Base-by-base conservation (phyloP, 2,797 vertebrate species). In the Hippopotamyrus pictus region DNA sequence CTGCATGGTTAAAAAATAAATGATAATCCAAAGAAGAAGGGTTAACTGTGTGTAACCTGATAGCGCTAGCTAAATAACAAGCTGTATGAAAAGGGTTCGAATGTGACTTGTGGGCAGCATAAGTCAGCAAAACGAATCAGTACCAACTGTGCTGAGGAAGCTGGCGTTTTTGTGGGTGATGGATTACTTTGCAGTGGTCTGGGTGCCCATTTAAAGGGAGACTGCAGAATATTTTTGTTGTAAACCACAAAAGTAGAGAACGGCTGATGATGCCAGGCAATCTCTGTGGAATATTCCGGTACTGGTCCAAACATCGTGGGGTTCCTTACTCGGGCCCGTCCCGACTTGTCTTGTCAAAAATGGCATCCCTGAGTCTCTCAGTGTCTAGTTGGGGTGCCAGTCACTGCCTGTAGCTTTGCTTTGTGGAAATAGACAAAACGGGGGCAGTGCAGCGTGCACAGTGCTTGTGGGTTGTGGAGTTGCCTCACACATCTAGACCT, bases 341-440 rank as follows among this genome's bases (percentile, higher is more conserved):
- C 79, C 9, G 54, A 9, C 54, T 57, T 89, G 76, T 44, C 88
- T 83, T 50, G 12, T 86, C 46, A 53, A 5, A 86, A 86, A 19
- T 14, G 46, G 83, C 83, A 86, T 86, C 83, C 3, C 50, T 85
- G 12, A 29, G 83, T 50, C 19, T 41, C 37, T 57, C 73, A 19
- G 41, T 48, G 53, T 33, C 88, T 22, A 65, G 53, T 54, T 89
- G 88, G 54, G 79, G 53, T 89, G 79, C 54, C 46, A 50, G 59
- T 89, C 37, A 84, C 88, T 83, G 12, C 46, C 46, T 86, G 46
- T 53, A n/a, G 51, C 83, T 25, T n/a, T 48, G 51, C 48, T 51
- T 51, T 48, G 9, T 29, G 50, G 50, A 86, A 53, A 51, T 53
- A 51, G 22, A 86, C 9, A 17, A 79, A 79, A n/a, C 3, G 2